Evolutionary conservation across 2,888 invertebrate genomes (phyloP).

Genomic region (Pocota personata): DNA sequence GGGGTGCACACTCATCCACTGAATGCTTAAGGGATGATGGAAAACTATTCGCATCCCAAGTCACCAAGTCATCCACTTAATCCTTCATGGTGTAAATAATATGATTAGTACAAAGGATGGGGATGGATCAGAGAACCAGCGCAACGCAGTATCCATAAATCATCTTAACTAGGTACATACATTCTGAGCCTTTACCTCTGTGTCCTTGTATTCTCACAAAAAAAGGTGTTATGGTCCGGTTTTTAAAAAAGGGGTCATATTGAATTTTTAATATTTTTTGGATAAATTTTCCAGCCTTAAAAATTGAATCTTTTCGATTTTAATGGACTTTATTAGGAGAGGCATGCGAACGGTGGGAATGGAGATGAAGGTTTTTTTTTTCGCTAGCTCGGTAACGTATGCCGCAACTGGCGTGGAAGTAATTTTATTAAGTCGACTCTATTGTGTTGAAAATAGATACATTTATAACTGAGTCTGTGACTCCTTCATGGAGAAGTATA

Average conservation of each 20-base stretch:
- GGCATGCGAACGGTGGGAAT: background rate
- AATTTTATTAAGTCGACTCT: slow-evolving; percentile 60
- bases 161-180: slow-evolving; percentile 60
- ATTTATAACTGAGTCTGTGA: slow-evolving; percentile 24
- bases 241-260: slow-evolving; percentile 27
- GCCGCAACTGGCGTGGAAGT: slow-evolving; percentile 54
- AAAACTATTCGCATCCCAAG: slow-evolving; percentile 69
- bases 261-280: slow-evolving; percentile 16
- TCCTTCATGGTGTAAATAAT: slow-evolving; percentile 83
- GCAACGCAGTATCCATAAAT: slow-evolving; percentile 64
- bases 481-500: background rate
- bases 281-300: background rate
- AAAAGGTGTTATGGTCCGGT: slow-evolving; percentile 43
- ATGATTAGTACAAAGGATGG: slow-evolving; percentile 81
- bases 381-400: slow-evolving; percentile 24
- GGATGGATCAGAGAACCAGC: slow-evolving; percentile 49
- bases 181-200: slow-evolving; percentile 24
- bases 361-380: background rate
- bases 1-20: slow-evolving; percentile 47
- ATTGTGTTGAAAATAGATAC: slow-evolving; percentile 51
- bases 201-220: slow-evolving; percentile 8
- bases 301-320: slow-evolving; percentile 34
- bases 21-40: slow-evolving; percentile 58
- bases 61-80: slow-evolving; percentile 81
- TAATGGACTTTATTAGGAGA: background rate